Evolutionary conservation across 2,888 invertebrate genomes (phyloP).

Genomic region (Synanthedon andrenaeformis): DNA sequence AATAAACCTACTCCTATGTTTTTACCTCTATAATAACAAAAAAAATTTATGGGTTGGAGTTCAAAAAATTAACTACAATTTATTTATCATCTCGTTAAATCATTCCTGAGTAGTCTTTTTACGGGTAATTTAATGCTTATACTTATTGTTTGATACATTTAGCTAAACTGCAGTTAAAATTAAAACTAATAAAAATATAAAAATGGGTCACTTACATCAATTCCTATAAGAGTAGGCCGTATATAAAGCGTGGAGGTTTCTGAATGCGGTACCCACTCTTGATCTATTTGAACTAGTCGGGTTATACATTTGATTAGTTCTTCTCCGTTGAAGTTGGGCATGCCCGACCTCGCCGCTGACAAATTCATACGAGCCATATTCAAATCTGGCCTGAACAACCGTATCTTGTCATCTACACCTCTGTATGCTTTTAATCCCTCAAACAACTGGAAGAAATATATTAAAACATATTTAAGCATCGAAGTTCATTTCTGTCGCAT

Average conservation of each 20-base stretch:
- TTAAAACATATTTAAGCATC: neutral
- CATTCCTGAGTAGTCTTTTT: too few species aligned
- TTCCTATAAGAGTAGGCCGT: constrained; percentile 95
- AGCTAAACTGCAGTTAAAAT: too few species aligned
- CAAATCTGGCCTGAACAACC: constrained; percentile 94
- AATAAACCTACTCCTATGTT: too few species aligned
- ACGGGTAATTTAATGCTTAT: too few species aligned
- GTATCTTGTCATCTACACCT: constrained; percentile 90
- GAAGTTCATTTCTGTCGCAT: neutral
- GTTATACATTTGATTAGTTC: constrained; percentile 89
- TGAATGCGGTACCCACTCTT: constrained; percentile 97
- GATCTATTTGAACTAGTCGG: constrained; percentile 89
- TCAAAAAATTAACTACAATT: too few species aligned
- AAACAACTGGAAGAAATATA: constrained; percentile 78
- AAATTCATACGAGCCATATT: constrained; percentile 95
- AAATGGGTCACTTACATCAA: constrained; percentile 80
- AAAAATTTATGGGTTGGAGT: too few species aligned
- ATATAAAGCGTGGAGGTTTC: constrained; percentile 93
- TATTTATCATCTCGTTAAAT: too few species aligned
- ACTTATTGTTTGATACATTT: too few species aligned
- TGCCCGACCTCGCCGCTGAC: constrained; percentile 84
- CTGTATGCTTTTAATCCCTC: constrained; percentile 99
- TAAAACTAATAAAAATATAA: too few species aligned
- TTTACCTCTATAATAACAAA: too few species aligned
- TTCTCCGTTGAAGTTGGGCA: constrained; percentile 89